Evolutionary conservation across 2,888 invertebrate genomes (phyloP).

Genomic region (Ametastegia equiseti): DNA sequence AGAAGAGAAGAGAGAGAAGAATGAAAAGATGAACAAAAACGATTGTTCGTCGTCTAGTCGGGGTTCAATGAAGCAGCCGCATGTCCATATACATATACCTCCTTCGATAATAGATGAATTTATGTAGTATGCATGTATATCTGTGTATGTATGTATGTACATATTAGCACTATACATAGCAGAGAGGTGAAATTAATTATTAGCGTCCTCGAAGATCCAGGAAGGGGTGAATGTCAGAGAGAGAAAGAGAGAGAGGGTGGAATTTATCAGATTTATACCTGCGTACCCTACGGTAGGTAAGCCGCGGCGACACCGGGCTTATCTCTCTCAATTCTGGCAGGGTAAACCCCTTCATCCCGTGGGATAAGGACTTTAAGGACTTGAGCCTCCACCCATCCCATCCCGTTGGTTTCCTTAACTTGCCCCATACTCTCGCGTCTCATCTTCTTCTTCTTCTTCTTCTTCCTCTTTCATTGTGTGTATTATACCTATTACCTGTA

Average conservation of each 20-base stretch:
- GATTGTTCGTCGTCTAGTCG: no score
- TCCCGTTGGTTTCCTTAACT: background rate
- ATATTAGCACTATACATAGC: no score
- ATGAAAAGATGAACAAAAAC: no score
- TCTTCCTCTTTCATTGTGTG: background rate
- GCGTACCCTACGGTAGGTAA: slow-evolving; percentile 22
- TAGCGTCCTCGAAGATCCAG: background rate
- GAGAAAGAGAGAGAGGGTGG: background rate
- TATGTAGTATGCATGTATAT: background rate
- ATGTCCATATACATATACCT: background rate
- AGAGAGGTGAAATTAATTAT: slow-evolving; percentile 34
- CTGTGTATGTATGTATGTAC: background rate
- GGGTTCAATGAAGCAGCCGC: no score
- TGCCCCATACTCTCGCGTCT: background rate
- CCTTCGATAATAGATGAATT: background rate
- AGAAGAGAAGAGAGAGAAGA: no score
- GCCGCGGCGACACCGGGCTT: slow-evolving; percentile 45
- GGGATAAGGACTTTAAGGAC: slow-evolving; percentile 48
- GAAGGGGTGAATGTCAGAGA: background rate
- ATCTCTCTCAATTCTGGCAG: slow-evolving; percentile 48
- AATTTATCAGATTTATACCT: slow-evolving; percentile 47
- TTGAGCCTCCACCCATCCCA: slow-evolving; percentile 11
- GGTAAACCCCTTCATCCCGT: slow-evolving; percentile 46
- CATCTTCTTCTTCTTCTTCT: background rate
- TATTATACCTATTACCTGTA: no score